Percentiles rank a stretch among this genome's conserved stretches.
phyloP scores from a whole-genome alignment of 2,888 invertebrate genomes.

The Schrankia costaestrigalis region DNA sequence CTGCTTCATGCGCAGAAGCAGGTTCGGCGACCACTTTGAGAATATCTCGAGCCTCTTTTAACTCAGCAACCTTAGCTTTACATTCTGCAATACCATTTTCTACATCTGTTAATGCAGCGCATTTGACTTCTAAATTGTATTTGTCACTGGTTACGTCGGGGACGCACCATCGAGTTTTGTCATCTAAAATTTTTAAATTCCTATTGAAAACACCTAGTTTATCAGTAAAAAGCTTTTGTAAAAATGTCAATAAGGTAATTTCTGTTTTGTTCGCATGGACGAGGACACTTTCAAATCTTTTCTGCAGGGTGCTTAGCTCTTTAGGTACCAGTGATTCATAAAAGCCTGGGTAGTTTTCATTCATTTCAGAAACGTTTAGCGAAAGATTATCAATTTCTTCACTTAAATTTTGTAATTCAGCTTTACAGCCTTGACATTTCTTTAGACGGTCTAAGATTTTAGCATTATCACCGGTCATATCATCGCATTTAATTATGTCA shows the following conservation, averaged over 20 bases:
- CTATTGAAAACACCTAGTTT: constrained; percentile 90
- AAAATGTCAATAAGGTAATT: constrained; percentile 86
- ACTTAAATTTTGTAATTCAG: constrained; percentile 85
- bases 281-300: constrained; percentile 89
- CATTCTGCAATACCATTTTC: constrained; percentile 87
- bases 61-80: constrained; percentile 82
- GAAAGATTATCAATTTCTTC: constrained; percentile 85
- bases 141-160: constrained; percentile 94
- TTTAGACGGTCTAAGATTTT: constrained; percentile 90
- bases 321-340: constrained; percentile 89
- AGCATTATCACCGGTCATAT: constrained; percentile 91
- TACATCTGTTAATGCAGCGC: constrained; percentile 88
- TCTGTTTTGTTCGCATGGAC: constrained; percentile 91
- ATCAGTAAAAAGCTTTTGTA: constrained; percentile 93
- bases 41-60: constrained; percentile 86
- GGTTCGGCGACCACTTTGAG: constrained; percentile 87
- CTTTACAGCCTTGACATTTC: constrained; percentile 86
- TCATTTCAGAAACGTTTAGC: constrained; percentile 85
- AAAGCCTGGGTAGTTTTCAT: constrained; percentile 87
- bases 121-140: constrained; percentile 95
- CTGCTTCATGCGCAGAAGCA: constrained; percentile 84
- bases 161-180: constrained; percentile 95
- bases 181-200: constrained; percentile 89
- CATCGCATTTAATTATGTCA: constrained; percentile 93
- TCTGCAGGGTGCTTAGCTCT: constrained; percentile 90